phyloP scores from a whole-genome alignment of 2,888 invertebrate genomes.

The Fragum fragum region DNA sequence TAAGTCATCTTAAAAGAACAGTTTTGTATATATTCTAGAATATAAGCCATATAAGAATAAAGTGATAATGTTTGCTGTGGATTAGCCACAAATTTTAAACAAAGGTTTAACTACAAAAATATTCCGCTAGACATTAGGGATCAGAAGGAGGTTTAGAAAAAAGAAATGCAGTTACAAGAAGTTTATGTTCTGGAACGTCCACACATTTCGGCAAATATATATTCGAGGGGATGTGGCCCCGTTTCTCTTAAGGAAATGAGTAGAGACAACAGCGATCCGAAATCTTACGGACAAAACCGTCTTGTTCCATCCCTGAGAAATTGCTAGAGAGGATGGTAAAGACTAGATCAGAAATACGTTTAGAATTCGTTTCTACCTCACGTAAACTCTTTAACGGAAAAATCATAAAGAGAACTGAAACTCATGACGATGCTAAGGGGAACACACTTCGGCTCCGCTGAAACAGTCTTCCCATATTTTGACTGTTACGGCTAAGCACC shows the following conservation, averaged over 20 bases:
- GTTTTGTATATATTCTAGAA: background rate
- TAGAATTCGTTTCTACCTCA: constrained; percentile 1
- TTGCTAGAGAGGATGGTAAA: constrained; percentile 26
- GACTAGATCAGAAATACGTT: background rate
- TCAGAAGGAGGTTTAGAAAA: background rate
- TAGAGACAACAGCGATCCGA: constrained; percentile 22
- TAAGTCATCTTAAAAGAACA: too few species aligned
- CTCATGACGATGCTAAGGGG: constrained; percentile 23
- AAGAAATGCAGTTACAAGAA: background rate
- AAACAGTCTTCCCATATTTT: constrained; percentile 2
- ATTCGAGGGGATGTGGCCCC: too few species aligned
- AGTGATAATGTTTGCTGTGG: too few species aligned
- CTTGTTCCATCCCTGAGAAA: constrained; percentile 39
- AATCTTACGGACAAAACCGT: constrained; percentile 32
- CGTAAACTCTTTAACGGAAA: background rate
- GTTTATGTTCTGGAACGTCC: background rate
- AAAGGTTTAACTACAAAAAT: background rate
- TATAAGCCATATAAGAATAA: background rate
- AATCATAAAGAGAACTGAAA: constrained; percentile 21
- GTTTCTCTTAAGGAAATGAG: background rate
- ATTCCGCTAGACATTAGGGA: background rate
- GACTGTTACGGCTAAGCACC: background rate
- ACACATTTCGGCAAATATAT: background rate
- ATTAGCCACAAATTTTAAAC: too few species aligned
- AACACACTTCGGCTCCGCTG: constrained; percentile 10